Evolutionary conservation across 2,113 vertebrate species (phyloP).

Genomic region (western clawed frog (Xenopus tropicalis)): UCB_Xtro_10.0 CM004445.2:124045501-124046000

Average conservation of each 20-base stretch:
- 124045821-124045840: conserved; percentile 36
- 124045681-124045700: background rate
- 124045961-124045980: conserved; percentile 40
- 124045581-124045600: no score
- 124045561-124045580: no score
- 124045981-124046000: conserved; percentile 37
- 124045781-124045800: background rate
- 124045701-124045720: background rate
- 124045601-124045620: no score
- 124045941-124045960: conserved; percentile 43
- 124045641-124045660: no score
- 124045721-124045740: background rate
- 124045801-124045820: conserved; percentile 6
- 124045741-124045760: conserved; percentile 5
- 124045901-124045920: conserved; percentile 45
- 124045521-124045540: no score
- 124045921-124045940: conserved; percentile 44
- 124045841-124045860: conserved; percentile 34
- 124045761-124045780: conserved; percentile 34
- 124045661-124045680: no score
- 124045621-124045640: no score
- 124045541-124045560: no score
- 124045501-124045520: no score
- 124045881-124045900: conserved; percentile 32
- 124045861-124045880: conserved; percentile 34